phyloP scores from a whole-genome alignment of 2,797 vertebrate genomes.

The Oryzias dopingdopingensis region DNA sequence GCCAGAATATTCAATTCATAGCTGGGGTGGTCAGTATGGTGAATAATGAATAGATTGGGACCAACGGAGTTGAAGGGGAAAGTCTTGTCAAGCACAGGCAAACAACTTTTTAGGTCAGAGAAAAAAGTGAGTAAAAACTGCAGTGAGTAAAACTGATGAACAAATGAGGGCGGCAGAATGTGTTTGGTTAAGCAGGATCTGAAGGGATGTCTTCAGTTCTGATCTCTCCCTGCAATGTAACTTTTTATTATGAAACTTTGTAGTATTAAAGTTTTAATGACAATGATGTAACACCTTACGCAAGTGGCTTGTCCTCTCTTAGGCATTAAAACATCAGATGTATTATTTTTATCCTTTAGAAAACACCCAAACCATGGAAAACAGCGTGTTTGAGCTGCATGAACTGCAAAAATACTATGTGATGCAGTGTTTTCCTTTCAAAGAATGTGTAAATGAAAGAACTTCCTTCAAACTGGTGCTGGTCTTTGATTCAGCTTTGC shows the following conservation, averaged over 20 bases:
- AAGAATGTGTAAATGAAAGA: conserved; percentile 19
- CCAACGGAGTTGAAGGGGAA: conserved; percentile 30
- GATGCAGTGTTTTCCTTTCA: conserved; percentile 19
- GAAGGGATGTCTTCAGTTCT: conserved; percentile 2
- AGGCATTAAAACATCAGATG: background rate
- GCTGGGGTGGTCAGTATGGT: conserved; percentile 39
- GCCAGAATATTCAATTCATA: conserved; percentile 59
- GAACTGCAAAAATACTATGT: conserved; percentile 14
- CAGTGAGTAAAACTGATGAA: background rate
- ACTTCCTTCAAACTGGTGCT: conserved; percentile 62
- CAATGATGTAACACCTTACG: conserved; percentile 9
- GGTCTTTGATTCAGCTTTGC: conserved; percentile 58
- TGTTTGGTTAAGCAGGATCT: conserved; percentile 3
- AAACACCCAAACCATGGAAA: background rate
- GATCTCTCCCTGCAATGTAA: background rate
- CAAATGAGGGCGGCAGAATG: too few relatives aligned
- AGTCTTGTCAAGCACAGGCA: conserved; percentile 8
- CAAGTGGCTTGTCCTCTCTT: conserved; percentile 15
- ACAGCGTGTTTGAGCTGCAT: conserved; percentile 12
- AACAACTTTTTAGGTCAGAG: conserved; percentile 13
- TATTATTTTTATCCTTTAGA: too few relatives aligned
- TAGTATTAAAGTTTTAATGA: conserved; percentile 34
- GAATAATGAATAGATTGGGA: conserved; percentile 54
- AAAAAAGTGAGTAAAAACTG: too few relatives aligned
- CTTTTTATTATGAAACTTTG: conserved; percentile 15